Evolutionary conservation across 23 tunicate genomes (phyloP), one percentile per base, ranked within the genome.

Genomic region (Halocynthia roretzi): DNA sequence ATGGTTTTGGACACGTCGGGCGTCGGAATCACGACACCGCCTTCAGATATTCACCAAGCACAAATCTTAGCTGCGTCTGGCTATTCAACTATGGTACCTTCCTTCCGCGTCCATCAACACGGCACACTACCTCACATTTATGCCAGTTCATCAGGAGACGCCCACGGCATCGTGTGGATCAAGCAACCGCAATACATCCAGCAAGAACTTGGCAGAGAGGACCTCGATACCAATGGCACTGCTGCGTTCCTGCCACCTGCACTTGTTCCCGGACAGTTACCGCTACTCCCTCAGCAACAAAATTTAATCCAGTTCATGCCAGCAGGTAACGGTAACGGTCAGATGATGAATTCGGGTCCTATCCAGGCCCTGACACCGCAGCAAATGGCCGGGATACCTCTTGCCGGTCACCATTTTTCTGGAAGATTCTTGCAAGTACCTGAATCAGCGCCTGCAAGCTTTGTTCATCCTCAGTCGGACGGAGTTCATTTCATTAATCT

Each of bases 1-100:
- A 74, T 74, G 78, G 62, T 74, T n/a, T 74, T 62, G 78, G 78
- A 74, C 14, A 62, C 61, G 63, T 74, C 78, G 8, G 10, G 64
- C 31, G 20, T 54, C 63, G 78, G 78, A 74, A n/a, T 74, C 15
- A 54, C 78, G 17, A 17, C 56, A 17, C 76, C 40, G 14, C 9
- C 76, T 9, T 8, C 55, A 10, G 78, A 74, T 15, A 53, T 74
- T 17, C 78, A 53, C 20, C 60, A 52, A 8, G 44, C 44, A 31
- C 78, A 52, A 1, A 17, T 74, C 10, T n/a, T 54, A 6, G 50
- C 71, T 48, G 55, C 78, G 20, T 44, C 62, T 22, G 62, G 62
- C 12, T 74, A 50, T 54, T 48, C 56, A 50, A 5, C 56, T 20
- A 23, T 74, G 10, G 10, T 74, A 12, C 78, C 61, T 0, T 20